These are phyloP conservation scores for Imbricaverruca yamaguchii DNA, from an alignment of 2,888 invertebrate genomes.

Conservation along the genomic window DNA sequence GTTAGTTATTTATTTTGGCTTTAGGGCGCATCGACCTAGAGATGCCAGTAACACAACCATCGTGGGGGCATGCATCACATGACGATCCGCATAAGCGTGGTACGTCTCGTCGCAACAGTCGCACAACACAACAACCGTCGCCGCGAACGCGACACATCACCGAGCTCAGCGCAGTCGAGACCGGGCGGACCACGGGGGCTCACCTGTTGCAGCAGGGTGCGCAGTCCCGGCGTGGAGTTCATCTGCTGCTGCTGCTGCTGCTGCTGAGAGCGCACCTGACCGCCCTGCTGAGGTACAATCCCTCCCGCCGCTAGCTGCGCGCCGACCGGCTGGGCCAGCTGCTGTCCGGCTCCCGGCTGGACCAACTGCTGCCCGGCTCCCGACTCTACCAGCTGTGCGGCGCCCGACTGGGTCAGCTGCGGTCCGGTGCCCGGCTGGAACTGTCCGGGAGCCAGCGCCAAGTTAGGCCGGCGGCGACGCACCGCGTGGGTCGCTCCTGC, in stretches of 20 bases:
- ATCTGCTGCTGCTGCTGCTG: constrained; percentile 14
- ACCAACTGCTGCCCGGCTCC: not conserved
- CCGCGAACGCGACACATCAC: no score
- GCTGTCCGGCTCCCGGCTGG: not conserved
- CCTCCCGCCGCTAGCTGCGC: not conserved
- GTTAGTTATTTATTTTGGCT: no score
- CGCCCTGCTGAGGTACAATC: not conserved
- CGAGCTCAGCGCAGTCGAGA: no score
- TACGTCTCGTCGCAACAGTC: no score
- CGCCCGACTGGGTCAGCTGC: not conserved
- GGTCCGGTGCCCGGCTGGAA: not conserved
- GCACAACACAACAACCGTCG: no score
- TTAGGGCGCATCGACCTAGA: no score
- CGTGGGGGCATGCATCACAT: no score
- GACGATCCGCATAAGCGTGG: no score
- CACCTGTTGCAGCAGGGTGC: constrained; percentile 19
- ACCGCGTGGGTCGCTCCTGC: no score
- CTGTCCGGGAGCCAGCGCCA: not conserved
- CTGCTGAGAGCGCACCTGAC: not conserved
- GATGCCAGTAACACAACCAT: no score
- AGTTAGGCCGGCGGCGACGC: no score
- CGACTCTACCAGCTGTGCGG: not conserved
- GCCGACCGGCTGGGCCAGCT: not conserved
- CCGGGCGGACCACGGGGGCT: not conserved
- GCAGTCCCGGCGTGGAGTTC: constrained; percentile 7